A percentile compares a stretch with the other conserved stretches of the same genome.
Evolutionary conservation across 1,140 invertebrate genomes (phyloP).

Genomic region (Vollenhovia emeryi): DNA sequence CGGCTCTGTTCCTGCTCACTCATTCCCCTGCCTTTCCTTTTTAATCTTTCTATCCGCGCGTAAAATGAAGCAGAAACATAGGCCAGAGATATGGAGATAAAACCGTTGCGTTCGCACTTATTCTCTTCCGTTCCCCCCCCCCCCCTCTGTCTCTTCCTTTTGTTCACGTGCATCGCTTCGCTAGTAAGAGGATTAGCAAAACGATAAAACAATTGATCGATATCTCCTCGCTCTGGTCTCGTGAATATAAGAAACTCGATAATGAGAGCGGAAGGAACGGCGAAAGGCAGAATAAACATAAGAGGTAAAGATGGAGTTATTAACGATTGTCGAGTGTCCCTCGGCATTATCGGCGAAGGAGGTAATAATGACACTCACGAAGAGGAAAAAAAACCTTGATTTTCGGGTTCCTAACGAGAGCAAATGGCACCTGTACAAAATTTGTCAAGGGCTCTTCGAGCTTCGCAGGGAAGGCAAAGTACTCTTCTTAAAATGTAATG

Average conservation of each 20-base stretch:
- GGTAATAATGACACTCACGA: conserved; percentile 62
- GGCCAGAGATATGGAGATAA: conserved; percentile 49
- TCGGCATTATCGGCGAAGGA: conserved; percentile 54
- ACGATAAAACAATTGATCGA: conserved; percentile 39
- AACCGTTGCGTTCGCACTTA: conserved; percentile 19
- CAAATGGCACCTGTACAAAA: conserved; percentile 41
- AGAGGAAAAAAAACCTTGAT: conserved; percentile 27
- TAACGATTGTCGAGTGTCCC: conserved; percentile 60
- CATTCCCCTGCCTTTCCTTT: conserved; percentile 39
- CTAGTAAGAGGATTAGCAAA: conserved; percentile 35
- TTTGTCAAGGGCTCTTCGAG: conserved; percentile 40
- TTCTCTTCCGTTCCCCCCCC: background rate
- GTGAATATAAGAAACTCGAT: conserved; percentile 33
- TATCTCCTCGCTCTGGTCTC: background rate
- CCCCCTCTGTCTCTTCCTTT: conserved; percentile 19
- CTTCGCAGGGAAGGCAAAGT: conserved; percentile 33
- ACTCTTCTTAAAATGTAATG: background rate
- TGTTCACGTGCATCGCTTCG: conserved; percentile 15
- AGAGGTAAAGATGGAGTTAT: conserved; percentile 62
- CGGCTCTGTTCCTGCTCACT: conserved; percentile 8
- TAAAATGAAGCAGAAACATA: conserved; percentile 55
- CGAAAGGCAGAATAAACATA: conserved; percentile 39
- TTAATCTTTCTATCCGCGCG: conserved; percentile 65
- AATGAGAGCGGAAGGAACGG: conserved; percentile 37
- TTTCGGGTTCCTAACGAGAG: conserved; percentile 35